A percentile compares a stretch with the other conserved stretches of the same genome.
phyloP scores from a whole-genome alignment of 2,797 vertebrate genomes.

The Chanos chanos region DNA sequence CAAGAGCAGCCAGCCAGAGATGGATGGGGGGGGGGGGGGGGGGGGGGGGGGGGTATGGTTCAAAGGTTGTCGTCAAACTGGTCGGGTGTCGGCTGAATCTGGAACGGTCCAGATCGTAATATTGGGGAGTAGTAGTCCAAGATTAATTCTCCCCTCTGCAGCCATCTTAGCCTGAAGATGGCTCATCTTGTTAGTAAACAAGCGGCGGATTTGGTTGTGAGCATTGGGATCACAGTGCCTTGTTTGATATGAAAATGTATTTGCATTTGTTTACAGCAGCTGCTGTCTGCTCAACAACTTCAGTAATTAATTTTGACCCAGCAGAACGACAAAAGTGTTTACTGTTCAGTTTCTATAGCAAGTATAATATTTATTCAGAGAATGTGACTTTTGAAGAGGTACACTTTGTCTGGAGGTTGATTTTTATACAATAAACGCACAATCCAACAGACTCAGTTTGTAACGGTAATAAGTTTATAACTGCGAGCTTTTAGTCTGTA shows the following conservation, averaged over 20 bases:
- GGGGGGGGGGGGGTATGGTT: no score
- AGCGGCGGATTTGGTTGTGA: conserved; percentile 49
- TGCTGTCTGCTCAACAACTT: conserved; percentile 70
- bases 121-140: conserved; percentile 1
- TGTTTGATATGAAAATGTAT: conserved; percentile 69
- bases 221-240: conserved; percentile 48
- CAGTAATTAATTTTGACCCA: conserved; percentile 74
- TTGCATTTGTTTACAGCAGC: conserved; percentile 74
- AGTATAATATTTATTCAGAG: conserved; percentile 17
- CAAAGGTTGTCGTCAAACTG: no score
- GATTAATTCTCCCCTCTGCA: conserved; percentile 43
- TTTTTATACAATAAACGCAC: no score
- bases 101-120: no score
- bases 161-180: conserved; percentile 47
- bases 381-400: neutral
- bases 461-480: no score
- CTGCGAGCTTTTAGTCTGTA: no score
- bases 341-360: conserved; percentile 45
- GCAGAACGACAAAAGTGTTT: conserved; percentile 51
- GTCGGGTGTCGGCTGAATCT: no score
- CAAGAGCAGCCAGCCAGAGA: no score
- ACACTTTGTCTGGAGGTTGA: no score
- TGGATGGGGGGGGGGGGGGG: no score
- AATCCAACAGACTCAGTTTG: no score
- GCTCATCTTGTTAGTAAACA: conserved; percentile 57